Conservation (phyloP, 2,797 vertebrate species). For the Gorsachius magnificus region DNA sequence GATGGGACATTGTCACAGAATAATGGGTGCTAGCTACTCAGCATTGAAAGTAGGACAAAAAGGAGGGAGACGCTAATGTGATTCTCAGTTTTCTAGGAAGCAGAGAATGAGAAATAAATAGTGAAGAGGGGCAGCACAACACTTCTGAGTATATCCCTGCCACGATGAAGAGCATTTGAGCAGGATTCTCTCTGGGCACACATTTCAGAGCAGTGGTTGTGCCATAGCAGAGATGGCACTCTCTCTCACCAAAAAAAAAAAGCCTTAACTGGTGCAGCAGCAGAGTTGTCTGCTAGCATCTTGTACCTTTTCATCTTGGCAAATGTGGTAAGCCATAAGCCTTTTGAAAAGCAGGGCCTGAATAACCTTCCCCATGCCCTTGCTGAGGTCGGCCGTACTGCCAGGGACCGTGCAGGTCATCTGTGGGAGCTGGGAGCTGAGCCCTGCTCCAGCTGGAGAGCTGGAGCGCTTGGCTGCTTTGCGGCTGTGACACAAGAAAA, state of each 20-base stretch:
- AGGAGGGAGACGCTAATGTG: constrained; percentile 3
- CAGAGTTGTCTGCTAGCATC: neutral
- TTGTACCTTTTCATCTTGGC: neutral
- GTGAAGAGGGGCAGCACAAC: neutral
- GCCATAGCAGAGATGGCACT: accelerated
- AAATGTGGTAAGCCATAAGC: neutral
- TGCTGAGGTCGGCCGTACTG: accelerated
- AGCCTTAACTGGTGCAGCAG: neutral
- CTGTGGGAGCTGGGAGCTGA: neutral
- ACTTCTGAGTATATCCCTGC: neutral
- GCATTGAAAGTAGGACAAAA: constrained; percentile 37
- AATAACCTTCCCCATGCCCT: neutral
- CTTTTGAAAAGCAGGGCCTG: neutral
- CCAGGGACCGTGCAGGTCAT: accelerated
- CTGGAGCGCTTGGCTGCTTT: neutral
- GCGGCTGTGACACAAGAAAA: neutral
- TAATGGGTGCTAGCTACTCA: constrained; percentile 31
- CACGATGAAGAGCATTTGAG: neutral
- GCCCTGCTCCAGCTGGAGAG: neutral
- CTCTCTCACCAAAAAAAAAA: neutral
- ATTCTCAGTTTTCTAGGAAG: constrained; percentile 44
- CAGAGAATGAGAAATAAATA: constrained; percentile 32
- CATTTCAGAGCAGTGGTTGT: neutral
- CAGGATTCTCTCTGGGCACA: neutral
- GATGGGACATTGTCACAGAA: constrained; percentile 51